phyloP scores from a whole-genome alignment of 1,140 invertebrate genomes.

The Littorina saxatilis region DNA sequence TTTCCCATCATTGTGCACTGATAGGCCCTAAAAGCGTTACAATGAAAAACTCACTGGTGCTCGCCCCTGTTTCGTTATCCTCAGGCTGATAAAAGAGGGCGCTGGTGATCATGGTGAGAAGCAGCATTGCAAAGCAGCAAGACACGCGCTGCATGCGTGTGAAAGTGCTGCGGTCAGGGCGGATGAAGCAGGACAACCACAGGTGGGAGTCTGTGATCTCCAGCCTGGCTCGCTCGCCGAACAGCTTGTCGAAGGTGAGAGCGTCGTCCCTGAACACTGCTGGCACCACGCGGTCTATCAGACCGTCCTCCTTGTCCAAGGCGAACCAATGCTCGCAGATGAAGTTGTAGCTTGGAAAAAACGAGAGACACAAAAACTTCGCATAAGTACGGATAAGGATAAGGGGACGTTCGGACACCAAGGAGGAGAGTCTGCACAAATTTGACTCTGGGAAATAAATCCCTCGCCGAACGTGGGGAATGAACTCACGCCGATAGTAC shows the following conservation, averaged over 20 bases:
- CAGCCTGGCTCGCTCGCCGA: constrained; percentile 67
- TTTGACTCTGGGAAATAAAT: no score
- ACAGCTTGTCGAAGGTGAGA: constrained; percentile 68
- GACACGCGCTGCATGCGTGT: constrained; percentile 72
- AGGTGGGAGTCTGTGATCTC: constrained; percentile 73
- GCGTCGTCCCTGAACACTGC: constrained; percentile 60
- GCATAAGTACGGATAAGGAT: no score
- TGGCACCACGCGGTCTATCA: constrained; percentile 67
- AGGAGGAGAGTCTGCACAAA: no score
- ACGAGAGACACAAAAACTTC: background rate
- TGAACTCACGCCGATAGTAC: no score
- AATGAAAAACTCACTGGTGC: constrained; percentile 18
- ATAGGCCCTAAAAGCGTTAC: no score
- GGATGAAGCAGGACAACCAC: constrained; percentile 70
- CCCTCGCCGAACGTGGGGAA: no score
- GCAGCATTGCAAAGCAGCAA: constrained; percentile 69
- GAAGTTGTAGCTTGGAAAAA: constrained; percentile 65
- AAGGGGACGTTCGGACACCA: no score
- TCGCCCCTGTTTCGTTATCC: constrained; percentile 20
- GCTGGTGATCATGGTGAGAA: constrained; percentile 74
- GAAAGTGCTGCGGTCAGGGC: constrained; percentile 70
- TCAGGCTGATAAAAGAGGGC: constrained; percentile 72
- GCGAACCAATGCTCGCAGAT: constrained; percentile 71
- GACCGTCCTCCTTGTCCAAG: constrained; percentile 68
- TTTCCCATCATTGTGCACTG: no score